Evolutionary conservation across 2,797 vertebrate species (phyloP), one percentile per base, ranked within the genome.

Genomic region (Sebastes kiyomatsui): DNA sequence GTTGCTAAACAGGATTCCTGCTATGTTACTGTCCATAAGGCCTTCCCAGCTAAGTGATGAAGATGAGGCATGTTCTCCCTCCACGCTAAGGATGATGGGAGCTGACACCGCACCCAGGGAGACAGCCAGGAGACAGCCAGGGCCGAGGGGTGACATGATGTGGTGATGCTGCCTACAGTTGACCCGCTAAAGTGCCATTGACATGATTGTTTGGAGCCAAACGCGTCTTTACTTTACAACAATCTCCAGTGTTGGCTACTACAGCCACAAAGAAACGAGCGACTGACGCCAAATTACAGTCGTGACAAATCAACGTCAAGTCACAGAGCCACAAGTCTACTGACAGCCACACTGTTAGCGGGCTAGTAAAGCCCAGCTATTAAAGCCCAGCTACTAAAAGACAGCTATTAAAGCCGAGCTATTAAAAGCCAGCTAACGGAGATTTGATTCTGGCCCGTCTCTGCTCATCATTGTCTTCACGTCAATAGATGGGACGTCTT

Each of bases 91-190:
- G 32, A 18, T 33, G 67, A 27, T 2, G 71, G 33, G 23, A 60
- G 72, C 69, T 46, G 30, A 68, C 86, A 58, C 86, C 82, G 66
- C 82, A 67, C 76, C 82, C 85, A 42, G 33, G 28, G n/a, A 49
- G 46, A 49, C 42, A 46, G 2, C 42, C 42, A 46, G 2, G 14
- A 33, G 33, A 33, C 33, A 35, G 4, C 14, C 42, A 18, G 18
- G 46, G 46, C 59, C 65, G 25, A 28, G 20, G 6, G 28, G 60
- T 3, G 59, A 16, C 14, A 7, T 6, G 22, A 35, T 2, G 55
- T 1, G 25, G 7, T 18, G 32, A 42, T 27, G 75, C 32, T 23
- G 12, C 18, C 0, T 7, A 13, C 35, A 42, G 49, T 20, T 64
- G 46, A 46, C 55, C 25, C 2, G 23, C 35, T 2, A 3, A 66